Percentiles rank a stretch among this genome's conserved stretches.
Conservation (phyloP, 2,113 vertebrate genomes). For the Delphinapterus leucas region DNA sequence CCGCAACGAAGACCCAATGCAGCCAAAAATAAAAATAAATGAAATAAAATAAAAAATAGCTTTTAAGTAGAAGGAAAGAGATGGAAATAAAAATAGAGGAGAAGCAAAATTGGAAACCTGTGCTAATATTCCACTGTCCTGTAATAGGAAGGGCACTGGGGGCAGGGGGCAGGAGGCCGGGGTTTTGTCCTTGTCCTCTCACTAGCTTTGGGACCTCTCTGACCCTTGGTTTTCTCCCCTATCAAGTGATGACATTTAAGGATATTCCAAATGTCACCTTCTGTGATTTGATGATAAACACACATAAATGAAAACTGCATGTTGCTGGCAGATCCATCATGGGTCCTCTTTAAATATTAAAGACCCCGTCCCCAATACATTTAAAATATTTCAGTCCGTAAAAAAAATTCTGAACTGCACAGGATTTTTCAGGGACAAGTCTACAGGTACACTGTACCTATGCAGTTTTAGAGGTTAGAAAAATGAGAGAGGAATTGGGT, state of each 20-base stretch:
- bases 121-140: background rate
- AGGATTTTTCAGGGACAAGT: background rate
- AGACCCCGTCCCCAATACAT: background rate
- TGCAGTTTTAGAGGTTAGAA: background rate
- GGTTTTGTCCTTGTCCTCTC: background rate
- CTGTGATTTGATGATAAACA: background rate
- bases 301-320: background rate
- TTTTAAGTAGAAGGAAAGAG: background rate
- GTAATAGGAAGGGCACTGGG: background rate
- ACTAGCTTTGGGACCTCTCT: background rate
- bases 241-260: background rate
- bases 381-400: background rate
- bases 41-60: no score
- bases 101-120: background rate
- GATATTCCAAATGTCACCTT: background rate
- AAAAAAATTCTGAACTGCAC: background rate
- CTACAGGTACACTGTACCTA: background rate
- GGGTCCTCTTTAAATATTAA: constrained; percentile 9
- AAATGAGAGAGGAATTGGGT: constrained; percentile 4
- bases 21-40: no score
- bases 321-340: background rate
- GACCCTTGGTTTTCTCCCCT: background rate
- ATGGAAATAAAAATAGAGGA: background rate
- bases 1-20: no score
- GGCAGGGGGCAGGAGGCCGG: background rate